phyloP scores from a whole-genome alignment of 2,888 invertebrate species.

The Malachius bipustulatus region DNA sequence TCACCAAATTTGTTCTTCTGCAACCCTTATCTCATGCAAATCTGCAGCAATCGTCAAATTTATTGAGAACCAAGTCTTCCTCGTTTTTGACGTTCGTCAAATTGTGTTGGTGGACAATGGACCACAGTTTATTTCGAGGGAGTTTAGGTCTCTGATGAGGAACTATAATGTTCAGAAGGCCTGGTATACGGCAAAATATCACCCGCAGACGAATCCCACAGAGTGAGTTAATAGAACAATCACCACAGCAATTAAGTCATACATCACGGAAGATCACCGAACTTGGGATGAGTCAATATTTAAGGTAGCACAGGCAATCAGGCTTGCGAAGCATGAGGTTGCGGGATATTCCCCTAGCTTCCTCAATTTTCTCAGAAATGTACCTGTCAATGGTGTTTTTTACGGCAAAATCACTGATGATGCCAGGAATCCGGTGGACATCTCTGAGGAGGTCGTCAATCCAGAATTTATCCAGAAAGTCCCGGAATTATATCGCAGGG shows the following conservation, averaged over 20 bases:
- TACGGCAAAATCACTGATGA: neutral
- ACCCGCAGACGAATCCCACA: neutral
- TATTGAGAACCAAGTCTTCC: conserved; percentile 1
- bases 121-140: neutral
- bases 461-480: neutral
- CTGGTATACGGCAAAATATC: neutral
- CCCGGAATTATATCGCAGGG: neutral
- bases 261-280: neutral
- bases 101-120: neutral
- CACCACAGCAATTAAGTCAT: neutral
- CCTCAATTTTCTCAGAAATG: neutral
- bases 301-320: neutral
- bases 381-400: neutral
- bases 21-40: neutral
- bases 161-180: neutral
- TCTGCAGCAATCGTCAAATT: neutral
- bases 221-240: neutral
- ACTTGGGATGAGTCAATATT: conserved; percentile 1
- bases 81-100: neutral
- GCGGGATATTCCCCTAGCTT: neutral
- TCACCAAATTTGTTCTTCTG: neutral
- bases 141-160: neutral
- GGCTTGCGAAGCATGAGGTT: conserved; percentile 1
- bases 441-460: neutral
- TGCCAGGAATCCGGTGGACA: neutral